Conservation (phyloP, 2,888 invertebrate genomes). For the Cerceris ruficornis region DNA sequence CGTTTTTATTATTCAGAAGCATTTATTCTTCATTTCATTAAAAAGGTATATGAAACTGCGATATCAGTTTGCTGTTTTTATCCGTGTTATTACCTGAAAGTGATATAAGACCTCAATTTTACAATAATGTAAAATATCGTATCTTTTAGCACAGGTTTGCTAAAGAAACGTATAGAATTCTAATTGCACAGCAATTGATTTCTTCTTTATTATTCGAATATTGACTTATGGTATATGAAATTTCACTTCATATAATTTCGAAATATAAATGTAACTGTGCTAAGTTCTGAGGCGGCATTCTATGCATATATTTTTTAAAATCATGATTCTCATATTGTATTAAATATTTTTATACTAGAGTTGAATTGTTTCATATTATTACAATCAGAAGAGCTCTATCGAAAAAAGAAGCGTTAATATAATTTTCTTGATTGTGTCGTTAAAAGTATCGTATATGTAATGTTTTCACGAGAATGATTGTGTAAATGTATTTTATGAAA, state of each 20-base stretch:
- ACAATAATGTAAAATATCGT: slow-evolving; percentile 6
- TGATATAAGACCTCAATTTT: background rate
- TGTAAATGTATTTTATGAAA: slow-evolving; percentile 26
- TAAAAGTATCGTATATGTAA: slow-evolving; percentile 8
- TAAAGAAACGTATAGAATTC: slow-evolving; percentile 1
- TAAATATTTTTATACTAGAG: slow-evolving; percentile 38
- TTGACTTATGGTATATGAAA: slow-evolving; percentile 9
- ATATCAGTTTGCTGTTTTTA: background rate
- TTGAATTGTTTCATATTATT: slow-evolving; percentile 22
- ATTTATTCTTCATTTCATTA: slow-evolving; percentile 12
- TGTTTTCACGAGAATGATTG: slow-evolving; percentile 25
- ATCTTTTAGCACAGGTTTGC: slow-evolving; percentile 10
- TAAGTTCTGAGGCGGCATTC: slow-evolving; percentile 16
- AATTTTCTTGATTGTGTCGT: slow-evolving; percentile 3
- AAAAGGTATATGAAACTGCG: background rate
- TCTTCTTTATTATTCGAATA: slow-evolving; percentile 15
- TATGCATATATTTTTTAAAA: slow-evolving; percentile 33
- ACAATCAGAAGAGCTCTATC: background rate
- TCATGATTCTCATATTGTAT: slow-evolving; percentile 11
- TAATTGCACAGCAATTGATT: background rate
- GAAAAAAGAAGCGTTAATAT: slow-evolving; percentile 7
- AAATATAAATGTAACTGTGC: slow-evolving; percentile 26
- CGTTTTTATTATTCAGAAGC: slow-evolving; percentile 17
- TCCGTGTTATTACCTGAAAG: background rate
- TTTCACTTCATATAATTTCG: slow-evolving; percentile 10